Percentiles rank a stretch among this genome's conserved stretches.
Conservation (phyloP, 2,113 vertebrate genomes). For the Hippoglossus stenolepis region DNA sequence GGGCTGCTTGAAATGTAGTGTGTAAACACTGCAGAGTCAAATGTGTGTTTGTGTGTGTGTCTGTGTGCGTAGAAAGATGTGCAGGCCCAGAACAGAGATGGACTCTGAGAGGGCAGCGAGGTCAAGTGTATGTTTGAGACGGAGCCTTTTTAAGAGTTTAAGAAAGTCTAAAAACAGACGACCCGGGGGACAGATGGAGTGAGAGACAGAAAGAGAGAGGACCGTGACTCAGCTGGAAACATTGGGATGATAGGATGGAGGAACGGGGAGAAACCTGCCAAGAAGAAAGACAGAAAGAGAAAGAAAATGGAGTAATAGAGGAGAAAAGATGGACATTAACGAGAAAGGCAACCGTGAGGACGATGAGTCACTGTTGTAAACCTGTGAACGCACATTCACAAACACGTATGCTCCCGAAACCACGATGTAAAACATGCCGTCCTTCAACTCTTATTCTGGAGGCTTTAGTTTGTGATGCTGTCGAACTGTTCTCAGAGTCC, state of each 20-base stretch:
- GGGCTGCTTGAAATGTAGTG: background rate
- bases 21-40: background rate
- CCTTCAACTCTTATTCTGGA: background rate
- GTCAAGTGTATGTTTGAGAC: slow-evolving; percentile 42
- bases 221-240: slow-evolving; percentile 51
- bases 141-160: background rate
- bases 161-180: too few species aligned
- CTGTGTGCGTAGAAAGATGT: background rate
- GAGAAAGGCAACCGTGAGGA: slow-evolving; percentile 24
- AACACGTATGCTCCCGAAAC: background rate
- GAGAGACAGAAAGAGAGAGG: slow-evolving; percentile 3
- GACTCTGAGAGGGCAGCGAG: slow-evolving; percentile 2
- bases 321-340: slow-evolving; percentile 26
- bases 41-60: background rate
- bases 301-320: background rate
- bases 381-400: background rate
- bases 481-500: too few species aligned
- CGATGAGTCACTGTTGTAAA: slow-evolving; percentile 46
- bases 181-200: too few species aligned
- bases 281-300: slow-evolving; percentile 10
- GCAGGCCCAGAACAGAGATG: slow-evolving; percentile 2
- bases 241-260: slow-evolving; percentile 5
- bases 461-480: too few species aligned
- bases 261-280: background rate
- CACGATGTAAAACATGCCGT: background rate